A percentile compares a stretch with the other conserved stretches of the same genome.
Evolutionary conservation across 1,140 invertebrate genomes (phyloP).

Genomic region (Oscheius sp.): DNA sequence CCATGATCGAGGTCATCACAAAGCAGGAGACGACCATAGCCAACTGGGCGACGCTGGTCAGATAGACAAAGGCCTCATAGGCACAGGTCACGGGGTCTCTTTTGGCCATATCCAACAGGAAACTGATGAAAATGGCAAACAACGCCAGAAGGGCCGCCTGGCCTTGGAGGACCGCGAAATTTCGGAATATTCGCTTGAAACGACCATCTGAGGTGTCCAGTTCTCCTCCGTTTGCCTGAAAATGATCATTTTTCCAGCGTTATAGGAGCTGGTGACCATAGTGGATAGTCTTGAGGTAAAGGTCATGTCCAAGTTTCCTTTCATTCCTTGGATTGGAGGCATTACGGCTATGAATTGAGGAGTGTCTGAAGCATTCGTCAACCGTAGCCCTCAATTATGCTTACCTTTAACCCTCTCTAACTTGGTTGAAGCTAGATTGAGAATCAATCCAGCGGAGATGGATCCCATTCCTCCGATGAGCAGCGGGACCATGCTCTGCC

Average conservation of each 20-base stretch:
- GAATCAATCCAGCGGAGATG: slow-evolving; percentile 65
- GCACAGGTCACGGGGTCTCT: not conserved
- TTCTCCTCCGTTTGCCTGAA: not conserved
- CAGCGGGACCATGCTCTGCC: slow-evolving; percentile 64
- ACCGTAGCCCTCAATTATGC: slow-evolving; percentile 60
- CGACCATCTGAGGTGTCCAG: slow-evolving; percentile 51
- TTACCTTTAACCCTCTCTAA: slow-evolving; percentile 80
- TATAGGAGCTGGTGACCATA: slow-evolving; percentile 1
- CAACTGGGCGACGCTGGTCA: not conserved
- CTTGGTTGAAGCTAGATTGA: slow-evolving; percentile 55
- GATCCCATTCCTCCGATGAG: slow-evolving; percentile 65
- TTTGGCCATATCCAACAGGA: not conserved
- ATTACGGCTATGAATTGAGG: slow-evolving; percentile 16
- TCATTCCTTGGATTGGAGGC: slow-evolving; percentile 19
- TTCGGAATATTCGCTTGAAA: slow-evolving; percentile 72
- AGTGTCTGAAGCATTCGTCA: not conserved
- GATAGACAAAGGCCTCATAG: not conserved
- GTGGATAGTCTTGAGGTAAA: slow-evolving; percentile 24
- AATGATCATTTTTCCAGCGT: not conserved
- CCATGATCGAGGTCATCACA: slow-evolving; percentile 67
- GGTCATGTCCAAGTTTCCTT: slow-evolving; percentile 33
- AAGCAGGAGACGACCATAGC: slow-evolving; percentile 1
- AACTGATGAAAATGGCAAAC: slow-evolving; percentile 10
- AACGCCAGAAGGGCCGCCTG: slow-evolving; percentile 15
- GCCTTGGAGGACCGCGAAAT: slow-evolving; percentile 52